These are phyloP conservation scores for Balearica regulorum DNA, from an alignment of 2,797 vertebrate genomes.

Conservation along the genomic window DNA sequence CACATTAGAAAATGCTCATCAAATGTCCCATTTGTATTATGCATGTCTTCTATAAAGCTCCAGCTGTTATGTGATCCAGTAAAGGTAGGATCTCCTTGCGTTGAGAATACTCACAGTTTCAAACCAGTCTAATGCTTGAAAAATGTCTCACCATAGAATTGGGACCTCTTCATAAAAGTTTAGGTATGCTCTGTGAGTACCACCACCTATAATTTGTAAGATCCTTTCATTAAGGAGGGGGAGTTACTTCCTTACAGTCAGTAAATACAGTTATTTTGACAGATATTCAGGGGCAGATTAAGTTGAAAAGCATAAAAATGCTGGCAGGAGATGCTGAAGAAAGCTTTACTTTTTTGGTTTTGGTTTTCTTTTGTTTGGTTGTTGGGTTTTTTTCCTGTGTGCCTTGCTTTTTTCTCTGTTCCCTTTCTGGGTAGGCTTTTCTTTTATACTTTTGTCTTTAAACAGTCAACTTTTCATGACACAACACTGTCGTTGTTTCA, in stretches of 20 bases:
- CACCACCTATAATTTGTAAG: neutral
- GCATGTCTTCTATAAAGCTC: neutral
- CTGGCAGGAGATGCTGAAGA: neutral
- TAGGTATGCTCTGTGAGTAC: neutral
- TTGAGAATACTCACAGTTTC: neutral
- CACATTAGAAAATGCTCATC: neutral
- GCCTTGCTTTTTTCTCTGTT: neutral
- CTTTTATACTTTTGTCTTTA: neutral
- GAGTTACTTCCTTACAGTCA: neutral
- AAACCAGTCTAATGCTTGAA: neutral
- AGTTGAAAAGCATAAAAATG: neutral
- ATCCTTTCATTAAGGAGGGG: neutral
- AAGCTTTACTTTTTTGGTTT: neutral
- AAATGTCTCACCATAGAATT: neutral
- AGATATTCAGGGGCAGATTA: neutral
- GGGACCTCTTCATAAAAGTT: neutral
- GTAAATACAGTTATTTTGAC: neutral
- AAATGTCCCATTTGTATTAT: neutral
- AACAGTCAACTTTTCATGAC: neutral
- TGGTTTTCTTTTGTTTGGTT: too few relatives aligned
- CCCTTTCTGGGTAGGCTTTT: neutral
- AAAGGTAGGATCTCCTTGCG: neutral
- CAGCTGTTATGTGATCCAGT: neutral
- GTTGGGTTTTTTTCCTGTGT: neutral
- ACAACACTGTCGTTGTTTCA: neutral